These are phyloP conservation scores for Centrocercus urophasianus DNA, from an alignment of 2,113 vertebrate genomes.

Conservation along the genomic window DNA sequence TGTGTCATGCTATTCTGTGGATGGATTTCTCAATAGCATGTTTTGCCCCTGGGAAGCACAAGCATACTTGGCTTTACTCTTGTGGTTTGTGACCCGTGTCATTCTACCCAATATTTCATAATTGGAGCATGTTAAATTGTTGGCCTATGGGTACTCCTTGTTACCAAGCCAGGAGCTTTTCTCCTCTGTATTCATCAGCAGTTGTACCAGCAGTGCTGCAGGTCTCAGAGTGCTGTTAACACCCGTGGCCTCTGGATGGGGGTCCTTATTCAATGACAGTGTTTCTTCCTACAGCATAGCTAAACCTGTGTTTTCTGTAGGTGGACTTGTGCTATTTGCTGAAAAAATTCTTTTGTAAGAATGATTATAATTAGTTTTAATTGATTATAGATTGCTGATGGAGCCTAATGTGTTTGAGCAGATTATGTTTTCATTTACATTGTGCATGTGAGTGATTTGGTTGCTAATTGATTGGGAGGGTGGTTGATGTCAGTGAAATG, in stretches of 20 bases:
- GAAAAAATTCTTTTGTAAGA: background rate
- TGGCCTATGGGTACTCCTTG: background rate
- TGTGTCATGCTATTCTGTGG: background rate
- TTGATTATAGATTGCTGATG: background rate
- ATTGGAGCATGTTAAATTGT: conserved; percentile 56
- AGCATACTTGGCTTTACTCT: conserved; percentile 16
- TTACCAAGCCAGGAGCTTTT: background rate
- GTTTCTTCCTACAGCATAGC: background rate
- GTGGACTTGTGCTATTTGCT: background rate
- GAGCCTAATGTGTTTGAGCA: background rate
- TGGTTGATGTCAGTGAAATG: background rate
- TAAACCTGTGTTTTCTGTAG: background rate
- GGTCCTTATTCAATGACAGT: background rate
- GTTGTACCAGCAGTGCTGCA: background rate
- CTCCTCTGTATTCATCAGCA: background rate
- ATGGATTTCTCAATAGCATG: background rate
- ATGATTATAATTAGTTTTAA: background rate
- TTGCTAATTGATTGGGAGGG: background rate
- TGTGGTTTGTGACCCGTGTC: conserved; percentile 15
- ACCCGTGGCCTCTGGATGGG: background rate
- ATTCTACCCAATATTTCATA: conserved; percentile 34
- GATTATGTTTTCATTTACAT: background rate
- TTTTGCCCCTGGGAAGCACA: conserved; percentile 5
- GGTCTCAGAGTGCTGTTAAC: background rate
- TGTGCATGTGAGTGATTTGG: background rate